Evolutionary conservation across 30 jellyfish, hydroid and myxozoan genomes (phyloP).

Genomic region (Aurelia coerulea): DNA sequence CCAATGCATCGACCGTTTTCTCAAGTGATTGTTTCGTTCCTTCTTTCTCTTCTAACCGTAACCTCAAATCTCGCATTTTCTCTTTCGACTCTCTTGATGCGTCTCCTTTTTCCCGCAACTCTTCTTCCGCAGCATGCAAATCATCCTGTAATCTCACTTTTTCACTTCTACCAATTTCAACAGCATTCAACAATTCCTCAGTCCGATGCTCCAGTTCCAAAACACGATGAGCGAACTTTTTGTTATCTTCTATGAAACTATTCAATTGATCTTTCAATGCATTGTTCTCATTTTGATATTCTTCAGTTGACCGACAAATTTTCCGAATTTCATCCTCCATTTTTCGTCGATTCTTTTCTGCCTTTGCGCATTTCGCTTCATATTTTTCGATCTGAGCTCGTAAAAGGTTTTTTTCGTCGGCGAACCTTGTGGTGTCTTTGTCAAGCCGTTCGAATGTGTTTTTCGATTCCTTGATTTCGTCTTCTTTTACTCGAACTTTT

Average conservation of each 20-base stretch:
- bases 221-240: slow-evolving; percentile 84
- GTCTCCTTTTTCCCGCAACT: slow-evolving; percentile 35
- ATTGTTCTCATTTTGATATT: slow-evolving; percentile 46
- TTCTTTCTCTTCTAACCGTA: slow-evolving; percentile 56
- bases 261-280: slow-evolving; percentile 72
- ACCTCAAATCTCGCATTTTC: slow-evolving; percentile 31
- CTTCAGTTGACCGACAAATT: slow-evolving; percentile 22
- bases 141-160: slow-evolving; percentile 63
- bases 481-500: slow-evolving; percentile 24
- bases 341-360: slow-evolving; percentile 54
- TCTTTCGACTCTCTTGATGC: background rate
- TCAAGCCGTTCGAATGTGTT: slow-evolving; percentile 22
- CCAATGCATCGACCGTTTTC: slow-evolving; percentile 44
- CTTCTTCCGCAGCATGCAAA: slow-evolving; percentile 51
- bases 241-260: slow-evolving; percentile 81
- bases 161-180: slow-evolving; percentile 60
- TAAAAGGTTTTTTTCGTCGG: slow-evolving; percentile 71
- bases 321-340: slow-evolving; percentile 66
- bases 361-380: slow-evolving; percentile 56
- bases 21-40: slow-evolving; percentile 50
- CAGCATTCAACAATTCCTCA: slow-evolving; percentile 64
- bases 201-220: slow-evolving; percentile 73
- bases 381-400: slow-evolving; percentile 61
- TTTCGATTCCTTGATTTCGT: slow-evolving; percentile 57
- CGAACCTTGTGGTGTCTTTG: slow-evolving; percentile 28